Evolutionary conservation across 2,888 invertebrate species (phyloP).

Genomic region (Seira sanloemensis): DNA sequence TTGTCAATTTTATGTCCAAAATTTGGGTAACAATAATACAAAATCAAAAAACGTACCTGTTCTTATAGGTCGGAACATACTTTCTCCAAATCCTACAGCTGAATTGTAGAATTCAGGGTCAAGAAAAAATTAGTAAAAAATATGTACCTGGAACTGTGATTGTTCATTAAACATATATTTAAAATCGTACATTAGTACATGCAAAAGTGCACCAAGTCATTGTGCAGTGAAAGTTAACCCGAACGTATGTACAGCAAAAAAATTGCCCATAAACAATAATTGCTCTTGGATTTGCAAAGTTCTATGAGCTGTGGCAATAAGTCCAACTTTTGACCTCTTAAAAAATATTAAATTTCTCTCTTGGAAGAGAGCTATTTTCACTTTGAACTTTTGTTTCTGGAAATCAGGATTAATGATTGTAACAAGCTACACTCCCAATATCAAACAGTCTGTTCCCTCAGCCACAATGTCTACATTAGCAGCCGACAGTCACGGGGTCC

Average conservation of each 20-base stretch:
- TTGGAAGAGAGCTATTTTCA: not conserved
- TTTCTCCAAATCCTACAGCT: not conserved
- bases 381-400: not conserved
- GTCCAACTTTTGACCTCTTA: no score
- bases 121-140: not conserved
- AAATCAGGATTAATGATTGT: slow-evolving; percentile 66
- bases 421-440: slow-evolving; percentile 67
- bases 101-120: not conserved
- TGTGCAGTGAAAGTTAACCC: slow-evolving; percentile 16
- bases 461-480: slow-evolving; percentile 67
- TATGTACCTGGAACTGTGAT: slow-evolving; percentile 60
- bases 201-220: no score
- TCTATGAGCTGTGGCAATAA: no score
- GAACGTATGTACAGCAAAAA: no score
- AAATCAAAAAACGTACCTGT: no score
- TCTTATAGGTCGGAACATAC: slow-evolving; percentile 29
- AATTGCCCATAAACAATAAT: no score
- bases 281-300: no score
- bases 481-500: slow-evolving; percentile 68
- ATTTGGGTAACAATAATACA: no score
- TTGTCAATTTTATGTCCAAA: no score
- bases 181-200: not conserved
- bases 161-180: no score
- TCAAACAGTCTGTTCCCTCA: slow-evolving; percentile 54
- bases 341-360: no score